Percentiles rank a stretch among this genome's conserved stretches.
phyloP scores from a whole-genome alignment of 2,888 invertebrate genomes.

The Drosophila borborema region DNA sequence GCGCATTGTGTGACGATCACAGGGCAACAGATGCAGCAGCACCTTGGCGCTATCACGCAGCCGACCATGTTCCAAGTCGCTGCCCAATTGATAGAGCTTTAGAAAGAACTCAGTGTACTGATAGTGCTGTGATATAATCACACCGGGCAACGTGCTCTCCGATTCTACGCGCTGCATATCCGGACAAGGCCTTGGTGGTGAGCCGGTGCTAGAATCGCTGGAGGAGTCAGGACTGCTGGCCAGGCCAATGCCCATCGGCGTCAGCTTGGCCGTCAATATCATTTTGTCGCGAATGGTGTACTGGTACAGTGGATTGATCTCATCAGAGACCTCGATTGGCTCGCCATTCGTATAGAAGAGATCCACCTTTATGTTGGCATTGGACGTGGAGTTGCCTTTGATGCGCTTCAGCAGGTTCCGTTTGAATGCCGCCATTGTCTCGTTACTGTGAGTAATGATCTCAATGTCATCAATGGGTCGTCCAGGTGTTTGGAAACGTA shows the following conservation, averaged over 20 bases:
- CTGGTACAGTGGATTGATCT: slow-evolving; percentile 94
- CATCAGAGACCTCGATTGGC: slow-evolving; percentile 93
- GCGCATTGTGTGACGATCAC: slow-evolving; percentile 85
- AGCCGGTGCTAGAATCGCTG: slow-evolving; percentile 97
- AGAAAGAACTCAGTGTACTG: slow-evolving; percentile 92
- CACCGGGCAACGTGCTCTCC: slow-evolving; percentile 95
- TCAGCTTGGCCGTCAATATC: slow-evolving; percentile 92
- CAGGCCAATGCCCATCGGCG: slow-evolving; percentile 89
- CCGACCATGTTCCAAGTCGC: slow-evolving; percentile 91
- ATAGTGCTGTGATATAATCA: slow-evolving; percentile 94
- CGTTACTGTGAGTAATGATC: slow-evolving; percentile 96
- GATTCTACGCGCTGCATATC: slow-evolving; percentile 93
- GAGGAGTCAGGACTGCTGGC: slow-evolving; percentile 96
- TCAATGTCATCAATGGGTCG: slow-evolving; percentile 96
- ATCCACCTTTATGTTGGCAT: slow-evolving; percentile 94
- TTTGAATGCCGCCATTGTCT: slow-evolving; percentile 94
- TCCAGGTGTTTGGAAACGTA: slow-evolving; percentile 94
- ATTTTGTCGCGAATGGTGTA: slow-evolving; percentile 90
- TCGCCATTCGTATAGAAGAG: slow-evolving; percentile 94
- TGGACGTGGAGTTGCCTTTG: slow-evolving; percentile 87
- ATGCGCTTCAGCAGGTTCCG: slow-evolving; percentile 89
- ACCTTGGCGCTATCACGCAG: slow-evolving; percentile 90
- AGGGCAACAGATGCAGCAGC: slow-evolving; percentile 83
- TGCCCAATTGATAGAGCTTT: slow-evolving; percentile 95
- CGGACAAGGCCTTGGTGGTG: slow-evolving; percentile 92